Base-by-base conservation (phyloP, 2,888 invertebrate genomes). In the Hedya salicella region DNA sequence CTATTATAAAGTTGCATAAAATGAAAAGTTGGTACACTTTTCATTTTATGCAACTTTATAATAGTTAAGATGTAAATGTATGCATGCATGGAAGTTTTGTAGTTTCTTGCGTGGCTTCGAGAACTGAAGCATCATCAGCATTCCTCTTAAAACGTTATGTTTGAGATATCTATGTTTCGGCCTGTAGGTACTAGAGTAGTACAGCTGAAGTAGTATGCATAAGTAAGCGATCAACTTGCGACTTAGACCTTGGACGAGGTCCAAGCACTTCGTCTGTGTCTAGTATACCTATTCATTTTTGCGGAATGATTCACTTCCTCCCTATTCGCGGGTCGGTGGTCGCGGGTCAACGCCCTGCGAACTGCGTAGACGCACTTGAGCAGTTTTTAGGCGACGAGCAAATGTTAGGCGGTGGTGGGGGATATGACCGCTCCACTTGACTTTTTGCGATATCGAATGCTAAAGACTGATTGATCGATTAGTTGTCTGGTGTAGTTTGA, bases 331-430 rank as follows among this genome's bases (percentile, higher is more conserved):
- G 17, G 16, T 44, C 36, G 36, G 44, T 19, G 14, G 42, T 9
- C 46, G 50, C 36, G 17, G 13, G 42, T 50, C 64, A 25, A 32
- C 50, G 63, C 49, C 39, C 49, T 50, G 40, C 25, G 19, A 50
- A 3, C 19, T 44, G 59, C 65, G 59, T 65, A 36, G 65, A 52
- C 65, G 65, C 65, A 53, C 39, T 16, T 11, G n/a, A 39, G 46
- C 17, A 16, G 25, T 60, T 52, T 64, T 65, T 40, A 14, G 49
- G 14, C 50, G 30, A 42, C n/a, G 17, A 16, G 5, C 30, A 61
- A 61, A 30, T 40, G 39, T 40, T 8, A 16, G 30, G 14, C 21
- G 25, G 54, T 16, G 40, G 30, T n/a, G 30, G 19, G 4, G 19
- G 3, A 25, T 56, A 16, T 52, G 52, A 32, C n/a, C 13, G 13